Conservation (phyloP, 2,888 invertebrate species). For the Cheilosia urbana region DNA sequence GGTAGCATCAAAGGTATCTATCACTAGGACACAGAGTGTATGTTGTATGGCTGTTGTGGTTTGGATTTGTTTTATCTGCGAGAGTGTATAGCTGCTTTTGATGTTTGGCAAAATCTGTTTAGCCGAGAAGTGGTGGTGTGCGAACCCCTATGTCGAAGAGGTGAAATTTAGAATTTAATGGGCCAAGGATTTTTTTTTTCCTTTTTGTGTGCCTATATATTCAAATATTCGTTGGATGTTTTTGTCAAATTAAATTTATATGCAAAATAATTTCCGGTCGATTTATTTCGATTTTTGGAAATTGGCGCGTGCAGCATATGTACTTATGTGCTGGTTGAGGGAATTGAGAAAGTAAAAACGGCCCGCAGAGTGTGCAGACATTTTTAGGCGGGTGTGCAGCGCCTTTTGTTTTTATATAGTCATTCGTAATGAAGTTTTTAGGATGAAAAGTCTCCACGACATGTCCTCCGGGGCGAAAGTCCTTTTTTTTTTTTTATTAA, state of each 20-base stretch:
- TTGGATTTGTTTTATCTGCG: constrained; percentile 55
- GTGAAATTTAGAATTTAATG: constrained; percentile 43
- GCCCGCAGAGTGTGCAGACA: background rate
- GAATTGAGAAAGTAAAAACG: constrained; percentile 13
- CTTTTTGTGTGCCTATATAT: constrained; percentile 47
- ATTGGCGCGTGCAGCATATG: constrained; percentile 14
- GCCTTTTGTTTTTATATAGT: too few relatives aligned
- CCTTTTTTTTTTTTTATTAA: too few relatives aligned
- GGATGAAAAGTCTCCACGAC: too few relatives aligned
- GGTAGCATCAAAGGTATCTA: constrained; percentile 27
- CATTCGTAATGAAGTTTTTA: too few relatives aligned
- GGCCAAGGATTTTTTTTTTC: constrained; percentile 7
- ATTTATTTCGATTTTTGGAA: constrained; percentile 56
- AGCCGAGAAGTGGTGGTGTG: constrained; percentile 23
- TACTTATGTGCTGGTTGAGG: constrained; percentile 6
- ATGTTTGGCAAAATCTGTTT: constrained; percentile 35
- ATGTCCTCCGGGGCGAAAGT: too few relatives aligned
- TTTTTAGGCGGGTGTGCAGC: background rate
- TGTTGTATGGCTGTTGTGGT: constrained; percentile 68
- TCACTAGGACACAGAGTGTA: constrained; percentile 30
- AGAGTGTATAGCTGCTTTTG: constrained; percentile 8
- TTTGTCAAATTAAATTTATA: constrained; percentile 72
- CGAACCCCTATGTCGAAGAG: constrained; percentile 42
- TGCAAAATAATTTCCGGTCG: constrained; percentile 73
- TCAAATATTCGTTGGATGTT: constrained; percentile 55